Base-by-base conservation (phyloP, 2,797 vertebrate genomes). In the Columba guinea region DNA sequence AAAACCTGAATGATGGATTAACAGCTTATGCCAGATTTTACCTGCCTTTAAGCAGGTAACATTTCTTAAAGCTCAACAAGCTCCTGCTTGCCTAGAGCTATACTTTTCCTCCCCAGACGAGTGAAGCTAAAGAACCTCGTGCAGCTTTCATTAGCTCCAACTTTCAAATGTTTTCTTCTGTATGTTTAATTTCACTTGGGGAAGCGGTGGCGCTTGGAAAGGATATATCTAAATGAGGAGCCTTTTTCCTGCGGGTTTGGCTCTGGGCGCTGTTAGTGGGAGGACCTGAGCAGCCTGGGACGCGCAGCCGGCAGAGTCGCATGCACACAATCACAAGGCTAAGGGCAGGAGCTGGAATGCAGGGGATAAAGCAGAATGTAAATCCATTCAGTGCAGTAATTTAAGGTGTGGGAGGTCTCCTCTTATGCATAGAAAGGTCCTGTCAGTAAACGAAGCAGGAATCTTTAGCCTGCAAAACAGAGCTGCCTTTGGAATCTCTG, bases 11-110 rank as follows among this genome's bases (percentile, higher is more conserved):
- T 63, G 74, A 92, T 59, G 56, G 94, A 96, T 93, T 96, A 97
- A 95, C 86, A 89, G 64, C 69, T 95, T 95, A 84, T 87, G 96
- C 95, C 94, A 97, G 95, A 95, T 96, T 94, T 96, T 96, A 94
- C 95, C 94, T 97, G 95, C 96, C 93, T 95, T 91, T 79, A 92
- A 95, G 93, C 68, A 85, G 96, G 97, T 94, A 93, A 95, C 92
- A 90, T 90, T 93, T 94, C 93, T 97, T 82, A 67, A 74, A 64
- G 93, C 89, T 65, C 75, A 70, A 73, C 97, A 97, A 93, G 98
- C 92, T 67, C 26, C 91, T 64, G 86, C 97, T 97, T 97, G 97
- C 87, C 97, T 89, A 68, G 15, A 89, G 94, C 89, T 90, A 94
- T 53, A 70, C 67, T 94, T 95, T 94, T 89, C 96, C 87, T 81